These are phyloP conservation scores for Kryphioiulus occultus DNA, from an alignment of 2,888 invertebrate species.

Conservation along the genomic window DNA sequence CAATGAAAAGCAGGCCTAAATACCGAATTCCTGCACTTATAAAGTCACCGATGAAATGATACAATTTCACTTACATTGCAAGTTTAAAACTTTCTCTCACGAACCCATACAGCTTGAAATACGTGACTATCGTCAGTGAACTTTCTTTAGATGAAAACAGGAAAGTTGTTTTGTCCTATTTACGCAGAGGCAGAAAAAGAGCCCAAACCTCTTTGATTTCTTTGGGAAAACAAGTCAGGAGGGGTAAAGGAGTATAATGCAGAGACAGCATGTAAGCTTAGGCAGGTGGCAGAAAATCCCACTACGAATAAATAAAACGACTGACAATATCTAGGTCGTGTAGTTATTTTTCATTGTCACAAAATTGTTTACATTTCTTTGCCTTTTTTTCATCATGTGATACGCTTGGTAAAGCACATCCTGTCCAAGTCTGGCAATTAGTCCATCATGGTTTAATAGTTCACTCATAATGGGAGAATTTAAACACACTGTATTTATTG, in stretches of 20 bases:
- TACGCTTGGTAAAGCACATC: background rate
- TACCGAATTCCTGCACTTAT: background rate
- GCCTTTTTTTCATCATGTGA: background rate
- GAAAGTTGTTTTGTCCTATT: background rate
- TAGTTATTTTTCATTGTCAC: background rate
- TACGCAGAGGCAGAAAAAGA: background rate
- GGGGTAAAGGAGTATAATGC: background rate
- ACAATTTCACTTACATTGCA: background rate
- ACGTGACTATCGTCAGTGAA: constrained; percentile 1
- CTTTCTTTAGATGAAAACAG: background rate
- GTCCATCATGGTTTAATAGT: background rate
- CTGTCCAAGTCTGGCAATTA: background rate
- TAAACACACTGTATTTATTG: too few relatives aligned
- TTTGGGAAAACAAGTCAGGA: background rate
- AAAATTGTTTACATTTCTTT: background rate
- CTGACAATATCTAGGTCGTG: background rate
- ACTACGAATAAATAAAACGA: constrained; percentile 7
- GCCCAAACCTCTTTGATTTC: background rate
- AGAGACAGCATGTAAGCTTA: background rate
- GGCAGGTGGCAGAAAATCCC: background rate
- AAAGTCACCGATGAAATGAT: background rate
- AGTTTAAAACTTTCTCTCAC: background rate
- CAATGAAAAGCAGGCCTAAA: background rate
- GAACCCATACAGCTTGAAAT: background rate
- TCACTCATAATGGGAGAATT: background rate